Evolutionary conservation across 2,113 vertebrate genomes (phyloP).

Genomic region (Cyanoramphus novaezelandiae): DNA sequence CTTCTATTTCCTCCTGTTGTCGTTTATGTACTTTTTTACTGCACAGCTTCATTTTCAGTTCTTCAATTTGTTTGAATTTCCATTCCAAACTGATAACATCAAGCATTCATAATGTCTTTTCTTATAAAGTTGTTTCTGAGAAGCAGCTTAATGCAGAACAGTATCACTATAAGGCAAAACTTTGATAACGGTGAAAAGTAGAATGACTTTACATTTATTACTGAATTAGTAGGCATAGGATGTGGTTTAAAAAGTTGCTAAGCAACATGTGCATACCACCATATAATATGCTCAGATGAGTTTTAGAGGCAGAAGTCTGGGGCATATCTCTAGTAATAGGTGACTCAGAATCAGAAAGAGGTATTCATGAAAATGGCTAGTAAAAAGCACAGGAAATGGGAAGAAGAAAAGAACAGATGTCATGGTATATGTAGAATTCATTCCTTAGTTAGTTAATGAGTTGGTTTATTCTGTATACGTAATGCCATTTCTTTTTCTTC

Average conservation of each 20-base stretch:
- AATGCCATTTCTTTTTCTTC: background rate
- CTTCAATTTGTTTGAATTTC: background rate
- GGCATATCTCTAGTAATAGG: background rate
- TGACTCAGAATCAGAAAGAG: background rate
- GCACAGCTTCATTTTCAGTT: background rate
- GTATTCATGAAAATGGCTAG: background rate
- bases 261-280: background rate
- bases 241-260: background rate
- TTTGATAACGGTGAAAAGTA: background rate
- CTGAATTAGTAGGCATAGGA: background rate
- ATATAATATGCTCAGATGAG: background rate
- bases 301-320: background rate
- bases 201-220: background rate
- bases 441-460: constrained; percentile 43
- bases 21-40: background rate
- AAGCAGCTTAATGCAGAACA: background rate
- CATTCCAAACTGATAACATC: background rate
- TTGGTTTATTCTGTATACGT: background rate
- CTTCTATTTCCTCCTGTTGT: background rate
- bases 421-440: background rate
- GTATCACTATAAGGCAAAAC: background rate
- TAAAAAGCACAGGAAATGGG: background rate
- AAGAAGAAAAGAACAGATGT: background rate
- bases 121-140: background rate
- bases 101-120: background rate